Base-by-base conservation (phyloP, 2,113 vertebrate genomes). In the Glaucomys volans region DNA sequence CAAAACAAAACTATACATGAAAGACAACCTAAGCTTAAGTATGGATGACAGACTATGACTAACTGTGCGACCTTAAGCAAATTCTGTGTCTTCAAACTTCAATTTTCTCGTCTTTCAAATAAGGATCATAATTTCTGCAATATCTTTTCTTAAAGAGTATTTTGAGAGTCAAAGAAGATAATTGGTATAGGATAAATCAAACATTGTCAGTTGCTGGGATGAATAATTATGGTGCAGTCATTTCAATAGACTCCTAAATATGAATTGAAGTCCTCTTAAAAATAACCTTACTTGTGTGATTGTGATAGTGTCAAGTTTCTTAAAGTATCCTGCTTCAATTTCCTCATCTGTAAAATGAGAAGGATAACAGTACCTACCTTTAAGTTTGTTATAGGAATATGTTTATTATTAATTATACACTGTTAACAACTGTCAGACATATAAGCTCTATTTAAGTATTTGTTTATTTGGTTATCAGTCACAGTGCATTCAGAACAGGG, bases 41-140 rank as follows among this genome's bases (percentile, higher is more conserved):
- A 71, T 84, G 64, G 52, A 71, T 71, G 50, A 50, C 10, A 88
- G 8, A 22, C 32, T 24, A 52, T 75, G 52, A 59, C 59, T 75
- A 37, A 42, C n/a, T 59, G 4, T 74, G 67, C 44, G 24, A 81
- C 13, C 20, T 80, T 59, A 22, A 82, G 16, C n/a, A 92, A 67
- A 80, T 30, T 8, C 69, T 42, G 32, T 54, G 13, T 52, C 42
- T 40, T 79, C 44, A 12, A 12, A 26, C 54, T 80, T 94, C 47
- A 30, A 47, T 90, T 96, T 92, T 76, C 35, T 76, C 40, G 76
- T 76, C 57, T 88, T 94, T 77, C n/a, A 87, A 52, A 79, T 5
- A 50, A 8, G 42, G 67, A 42, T 66, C 79, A 62, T 74, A 64
- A 66, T 82, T 90, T 37, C 22, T 95, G 37, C 26, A 18, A 22